These are phyloP conservation scores for Aphidius ervi DNA, from an alignment of 1,140 invertebrate species.

Conservation along the genomic window DNA sequence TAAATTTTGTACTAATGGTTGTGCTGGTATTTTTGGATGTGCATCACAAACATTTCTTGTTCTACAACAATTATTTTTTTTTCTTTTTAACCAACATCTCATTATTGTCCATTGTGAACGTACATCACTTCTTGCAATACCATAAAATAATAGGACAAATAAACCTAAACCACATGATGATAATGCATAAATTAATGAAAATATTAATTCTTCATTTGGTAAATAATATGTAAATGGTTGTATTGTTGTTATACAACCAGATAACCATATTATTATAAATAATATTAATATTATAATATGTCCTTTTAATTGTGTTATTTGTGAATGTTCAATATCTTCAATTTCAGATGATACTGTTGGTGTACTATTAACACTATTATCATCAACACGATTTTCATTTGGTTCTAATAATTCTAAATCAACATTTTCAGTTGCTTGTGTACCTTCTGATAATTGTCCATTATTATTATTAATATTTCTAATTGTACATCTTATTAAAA, in stretches of 20 bases:
- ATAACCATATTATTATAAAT: conserved; percentile 72
- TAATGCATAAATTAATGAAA: conserved; percentile 72
- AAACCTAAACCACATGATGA: conserved; percentile 68
- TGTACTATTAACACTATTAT: conserved; percentile 62
- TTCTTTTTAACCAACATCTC: conserved; percentile 58
- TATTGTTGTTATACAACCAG: conserved; percentile 65
- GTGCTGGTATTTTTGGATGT: conserved; percentile 55
- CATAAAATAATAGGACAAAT: conserved; percentile 85
- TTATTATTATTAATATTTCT: conserved; percentile 58
- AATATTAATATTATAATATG: conserved; percentile 73
- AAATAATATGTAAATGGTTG: conserved; percentile 61
- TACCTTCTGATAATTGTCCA: conserved; percentile 72
- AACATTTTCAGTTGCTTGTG: conserved; percentile 76
- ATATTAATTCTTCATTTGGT: conserved; percentile 70
- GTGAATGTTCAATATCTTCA: conserved; percentile 77
- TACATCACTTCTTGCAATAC: conserved; percentile 77
- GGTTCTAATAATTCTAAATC: conserved; percentile 74
- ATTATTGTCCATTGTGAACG: conserved; percentile 68
- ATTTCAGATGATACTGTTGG: conserved; percentile 67
- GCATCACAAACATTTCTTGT: conserved; percentile 64
- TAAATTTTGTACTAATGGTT: conserved; percentile 44
- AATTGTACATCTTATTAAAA: conserved; percentile 74
- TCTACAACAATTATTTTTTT: conserved; percentile 60
- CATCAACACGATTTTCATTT: conserved; percentile 52
- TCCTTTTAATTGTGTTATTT: conserved; percentile 75